Evolutionary conservation across 2,888 invertebrate genomes (phyloP), one percentile per base, ranked within the genome.

Genomic region (Dynastes hyllus): DNA sequence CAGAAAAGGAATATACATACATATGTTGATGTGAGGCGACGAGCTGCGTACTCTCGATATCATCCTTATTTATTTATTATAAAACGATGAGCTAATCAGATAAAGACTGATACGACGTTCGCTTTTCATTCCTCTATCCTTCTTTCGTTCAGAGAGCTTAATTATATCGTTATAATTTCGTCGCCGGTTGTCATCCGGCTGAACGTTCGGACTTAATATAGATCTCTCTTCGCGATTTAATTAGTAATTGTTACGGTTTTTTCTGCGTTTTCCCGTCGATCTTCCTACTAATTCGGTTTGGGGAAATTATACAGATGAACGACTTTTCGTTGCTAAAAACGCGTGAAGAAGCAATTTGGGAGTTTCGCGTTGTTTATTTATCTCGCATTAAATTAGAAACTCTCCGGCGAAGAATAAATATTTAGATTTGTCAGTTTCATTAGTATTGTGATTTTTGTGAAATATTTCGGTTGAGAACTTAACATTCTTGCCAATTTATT

Each of bases 141-240:
- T 9, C 61, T 22, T 61, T 50, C 61, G 73, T 50, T 50, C 61
- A 22, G 55, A 53, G 32, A 58, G 40, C 45, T 45, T 75, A 61
- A 75, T 75, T 75, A 61, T 75, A 61, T 75, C 73, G 73, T 75
- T 58, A 71, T 40, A 71, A 71, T 71, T 71, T 58, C 37, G 58
- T 71, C 71, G 58, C 45, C 45, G 63, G 45, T 69, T 45, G 61
- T 61, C 73, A 63, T 75, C 73, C 55, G 22, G 29, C 50, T 45
- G 45, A 61, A 63, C 73, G 45, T 61, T 75, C 61, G 61, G 22
- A 73, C 27, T 55, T 75, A 75, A 63, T 61, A 58, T 9, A 45
- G 73, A 75, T 63, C 69, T 40, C 69, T 51, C 45, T 50, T 75
- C 61, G 61, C 45, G 73, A 61, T 75, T 75, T 75, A 75, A 75